Base-by-base conservation (phyloP, 2,797 vertebrate species). In the Falco novaeseelandiae region DNA sequence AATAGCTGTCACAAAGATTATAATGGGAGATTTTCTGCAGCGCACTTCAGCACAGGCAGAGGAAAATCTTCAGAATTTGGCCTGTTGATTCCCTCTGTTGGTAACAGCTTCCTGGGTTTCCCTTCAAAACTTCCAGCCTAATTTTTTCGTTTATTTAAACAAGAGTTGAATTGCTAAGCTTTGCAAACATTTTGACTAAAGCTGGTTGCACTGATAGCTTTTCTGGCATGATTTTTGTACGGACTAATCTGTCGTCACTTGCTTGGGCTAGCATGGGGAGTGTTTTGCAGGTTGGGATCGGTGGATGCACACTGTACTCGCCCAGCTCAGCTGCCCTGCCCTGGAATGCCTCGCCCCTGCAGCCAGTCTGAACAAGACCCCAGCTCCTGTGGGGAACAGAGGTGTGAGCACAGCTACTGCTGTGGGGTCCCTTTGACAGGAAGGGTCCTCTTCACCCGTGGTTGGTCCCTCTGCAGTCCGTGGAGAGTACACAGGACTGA, bases 331-430 rank as follows among this genome's bases (percentile, higher is more conserved):
- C 62, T 91, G 69, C 23, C 34, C 30, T 94, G 61, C 72, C 69
- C 76, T 89, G 92, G 92, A 96, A 91, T 82, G 62, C 54, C 22
- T 71, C 34, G 51, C 34, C 25, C 12, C 18, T 52, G n/a, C n/a
- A 92, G 70, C 91, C 79, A 83, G 69, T 83, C 62, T 94, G 89
- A 96, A 92, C 90, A 96, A 89, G 83, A 91, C 55, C 25, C 27
- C 32, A 25, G 63, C 19, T 51, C 27, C 54, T 27, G 8, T 17
- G 54, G 25, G 72, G 52, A 91, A 2, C 25, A 1, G 14, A 40
- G 13, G 11, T 70, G 52, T 49, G 49, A 87, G 36, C 27, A 32
- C 74, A 87, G 78, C 44, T 83, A 36, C 71, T 38, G 67, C 48
- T 46, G 46, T 34, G 42, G 78, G 34, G 23, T 51, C 5, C 10